These are phyloP conservation scores for Pelecanoides urinatrix DNA, from an alignment of 2,113 vertebrate genomes.

Conservation along the genomic window DNA sequence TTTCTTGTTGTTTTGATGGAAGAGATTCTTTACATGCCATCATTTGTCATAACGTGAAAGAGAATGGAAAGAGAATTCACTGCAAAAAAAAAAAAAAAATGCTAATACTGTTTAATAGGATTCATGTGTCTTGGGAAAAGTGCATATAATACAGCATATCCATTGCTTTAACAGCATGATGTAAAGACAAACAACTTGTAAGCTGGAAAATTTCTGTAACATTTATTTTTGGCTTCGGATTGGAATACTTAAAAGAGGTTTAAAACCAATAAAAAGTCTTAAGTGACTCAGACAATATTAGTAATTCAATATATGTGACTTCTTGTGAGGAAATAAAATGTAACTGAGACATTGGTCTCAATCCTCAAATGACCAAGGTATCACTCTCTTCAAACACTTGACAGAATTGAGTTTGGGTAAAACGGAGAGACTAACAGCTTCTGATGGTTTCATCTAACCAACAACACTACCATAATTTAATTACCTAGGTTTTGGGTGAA, in stretches of 20 bases:
- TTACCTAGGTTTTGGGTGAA: not conserved
- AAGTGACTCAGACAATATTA: not conserved
- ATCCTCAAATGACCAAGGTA: not conserved
- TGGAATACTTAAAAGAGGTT: not conserved
- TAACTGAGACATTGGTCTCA: not conserved
- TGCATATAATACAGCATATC: not conserved
- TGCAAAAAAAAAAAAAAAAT: not conserved
- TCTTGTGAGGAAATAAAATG: not conserved
- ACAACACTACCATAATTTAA: not conserved
- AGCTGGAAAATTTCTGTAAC: not conserved
- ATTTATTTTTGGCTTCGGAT: not conserved
- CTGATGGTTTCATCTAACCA: not conserved
- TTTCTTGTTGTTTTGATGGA: not conserved
- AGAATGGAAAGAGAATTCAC: not conserved
- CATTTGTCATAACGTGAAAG: not conserved
- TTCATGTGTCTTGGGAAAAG: not conserved
- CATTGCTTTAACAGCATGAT: not conserved
- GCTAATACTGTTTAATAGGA: not conserved
- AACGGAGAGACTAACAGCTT: not conserved
- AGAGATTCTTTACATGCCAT: not conserved
- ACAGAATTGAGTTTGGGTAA: not conserved
- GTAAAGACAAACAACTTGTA: not conserved
- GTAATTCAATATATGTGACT: not conserved
- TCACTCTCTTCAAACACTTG: not conserved
- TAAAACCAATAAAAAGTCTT: not conserved